Conservation (phyloP, 2,797 vertebrate species). For the Tragopan temminckii region DNA sequence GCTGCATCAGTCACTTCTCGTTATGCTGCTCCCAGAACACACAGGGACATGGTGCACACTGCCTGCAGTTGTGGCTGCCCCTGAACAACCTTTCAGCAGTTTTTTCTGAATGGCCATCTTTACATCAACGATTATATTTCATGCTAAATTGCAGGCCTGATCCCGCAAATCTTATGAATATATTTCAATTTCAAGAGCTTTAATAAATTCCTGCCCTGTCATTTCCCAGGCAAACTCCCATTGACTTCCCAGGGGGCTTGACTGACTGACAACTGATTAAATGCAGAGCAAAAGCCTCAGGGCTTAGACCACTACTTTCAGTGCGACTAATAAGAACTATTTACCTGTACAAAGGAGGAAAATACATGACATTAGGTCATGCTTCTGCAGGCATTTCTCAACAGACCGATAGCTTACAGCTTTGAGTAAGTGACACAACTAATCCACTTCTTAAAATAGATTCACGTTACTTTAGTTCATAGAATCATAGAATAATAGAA, state of each 20-base stretch:
- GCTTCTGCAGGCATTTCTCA: background rate
- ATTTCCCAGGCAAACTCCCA: background rate
- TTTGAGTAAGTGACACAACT: background rate
- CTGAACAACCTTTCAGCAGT: background rate
- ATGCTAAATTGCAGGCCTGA: background rate
- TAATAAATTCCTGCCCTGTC: background rate
- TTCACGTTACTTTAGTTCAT: background rate
- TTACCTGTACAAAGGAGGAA: background rate
- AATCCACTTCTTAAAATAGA: background rate
- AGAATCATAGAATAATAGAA: background rate
- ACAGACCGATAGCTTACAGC: background rate
- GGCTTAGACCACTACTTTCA: background rate
- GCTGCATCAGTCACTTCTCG: conserved; percentile 20
- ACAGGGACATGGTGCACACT: background rate
- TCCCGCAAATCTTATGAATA: background rate
- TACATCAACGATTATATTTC: background rate
- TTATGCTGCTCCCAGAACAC: background rate
- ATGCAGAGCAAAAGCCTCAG: background rate
- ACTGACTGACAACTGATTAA: background rate
- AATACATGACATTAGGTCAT: accelerated
- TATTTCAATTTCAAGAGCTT: conserved; percentile 11
- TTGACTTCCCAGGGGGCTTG: background rate
- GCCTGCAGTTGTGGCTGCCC: background rate
- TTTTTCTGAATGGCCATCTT: conserved; percentile 20
- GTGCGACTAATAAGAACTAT: background rate